Evolutionary conservation across 2,888 invertebrate genomes (phyloP).

Genomic region (Subacronicta megacephala): DNA sequence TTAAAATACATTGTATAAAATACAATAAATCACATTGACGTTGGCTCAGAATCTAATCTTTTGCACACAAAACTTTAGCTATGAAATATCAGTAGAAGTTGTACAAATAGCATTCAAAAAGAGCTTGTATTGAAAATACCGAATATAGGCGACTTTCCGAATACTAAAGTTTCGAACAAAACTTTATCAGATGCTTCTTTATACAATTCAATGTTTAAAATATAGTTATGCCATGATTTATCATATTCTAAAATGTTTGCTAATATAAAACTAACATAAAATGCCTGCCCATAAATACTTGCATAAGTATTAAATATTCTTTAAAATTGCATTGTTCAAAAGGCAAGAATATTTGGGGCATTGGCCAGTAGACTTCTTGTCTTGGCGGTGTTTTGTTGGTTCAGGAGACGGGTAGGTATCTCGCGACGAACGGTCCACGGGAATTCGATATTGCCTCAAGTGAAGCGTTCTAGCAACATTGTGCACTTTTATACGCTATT

Average conservation of each 20-base stretch:
- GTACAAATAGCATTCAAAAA: conserved; percentile 71
- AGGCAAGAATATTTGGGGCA: conserved; percentile 43
- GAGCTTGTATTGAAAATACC: conserved; percentile 75
- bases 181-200: conserved; percentile 60
- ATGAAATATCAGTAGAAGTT: conserved; percentile 73
- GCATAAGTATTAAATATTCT: conserved; percentile 20
- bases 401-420: conserved; percentile 49
- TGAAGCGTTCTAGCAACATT: conserved; percentile 71
- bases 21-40: conserved; percentile 65
- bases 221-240: conserved; percentile 33
- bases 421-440: conserved; percentile 56
- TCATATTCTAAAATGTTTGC: conserved; percentile 21
- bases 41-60: conserved; percentile 65
- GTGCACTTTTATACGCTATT: conserved; percentile 79
- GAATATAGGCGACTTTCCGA: conserved; percentile 65
- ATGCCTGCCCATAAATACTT: neutral
- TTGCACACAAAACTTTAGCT: conserved; percentile 69
- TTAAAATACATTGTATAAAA: conserved; percentile 46
- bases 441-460: conserved; percentile 80
- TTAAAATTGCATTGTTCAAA: conserved; percentile 21
- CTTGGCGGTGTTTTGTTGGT: conserved; percentile 60
- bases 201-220: conserved; percentile 57
- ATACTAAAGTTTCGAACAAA: conserved; percentile 66
- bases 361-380: conserved; percentile 41
- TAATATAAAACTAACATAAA: neutral